phyloP scores from a whole-genome alignment of 1,140 invertebrate genomes.

The Acyrthosiphon pisum region DNA sequence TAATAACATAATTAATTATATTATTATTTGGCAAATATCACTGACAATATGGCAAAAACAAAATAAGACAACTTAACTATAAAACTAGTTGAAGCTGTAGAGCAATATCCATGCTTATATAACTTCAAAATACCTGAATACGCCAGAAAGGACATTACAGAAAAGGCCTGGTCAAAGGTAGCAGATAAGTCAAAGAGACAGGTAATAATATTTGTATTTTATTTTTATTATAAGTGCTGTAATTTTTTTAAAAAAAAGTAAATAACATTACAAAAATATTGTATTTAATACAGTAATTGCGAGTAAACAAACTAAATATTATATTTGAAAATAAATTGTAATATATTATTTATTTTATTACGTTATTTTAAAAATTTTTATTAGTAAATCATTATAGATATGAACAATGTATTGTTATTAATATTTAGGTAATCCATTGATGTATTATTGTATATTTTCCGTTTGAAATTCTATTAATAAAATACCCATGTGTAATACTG shows the following conservation, averaged over 20 bases:
- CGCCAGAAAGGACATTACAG: too few relatives aligned
- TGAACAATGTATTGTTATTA: neutral
- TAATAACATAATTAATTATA: conserved; percentile 22
- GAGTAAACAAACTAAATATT: neutral
- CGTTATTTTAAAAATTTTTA: conserved; percentile 20
- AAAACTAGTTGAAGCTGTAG: conserved; percentile 25
- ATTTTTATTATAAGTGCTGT: too few relatives aligned
- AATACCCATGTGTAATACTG: neutral
- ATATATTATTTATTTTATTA: conserved; percentile 32
- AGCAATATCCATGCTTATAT: conserved; percentile 22
- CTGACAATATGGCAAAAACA: conserved; percentile 18
- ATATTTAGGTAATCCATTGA: conserved; percentile 19
- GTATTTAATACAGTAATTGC: too few relatives aligned
- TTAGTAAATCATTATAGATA: conserved; percentile 34
- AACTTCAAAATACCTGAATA: neutral
- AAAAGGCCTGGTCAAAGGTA: too few relatives aligned
- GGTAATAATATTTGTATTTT: too few relatives aligned
- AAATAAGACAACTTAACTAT: conserved; percentile 8
- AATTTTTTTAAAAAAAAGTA: too few relatives aligned
- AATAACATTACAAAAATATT: too few relatives aligned
- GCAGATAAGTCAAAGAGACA: too few relatives aligned
- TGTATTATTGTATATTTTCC: conserved; percentile 27
- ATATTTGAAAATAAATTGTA: neutral
- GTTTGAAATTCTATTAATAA: conserved; percentile 30
- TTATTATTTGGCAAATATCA: conserved; percentile 15